Conservation (phyloP, 2,113 vertebrate species). For the Syngnathus typhle region DNA sequence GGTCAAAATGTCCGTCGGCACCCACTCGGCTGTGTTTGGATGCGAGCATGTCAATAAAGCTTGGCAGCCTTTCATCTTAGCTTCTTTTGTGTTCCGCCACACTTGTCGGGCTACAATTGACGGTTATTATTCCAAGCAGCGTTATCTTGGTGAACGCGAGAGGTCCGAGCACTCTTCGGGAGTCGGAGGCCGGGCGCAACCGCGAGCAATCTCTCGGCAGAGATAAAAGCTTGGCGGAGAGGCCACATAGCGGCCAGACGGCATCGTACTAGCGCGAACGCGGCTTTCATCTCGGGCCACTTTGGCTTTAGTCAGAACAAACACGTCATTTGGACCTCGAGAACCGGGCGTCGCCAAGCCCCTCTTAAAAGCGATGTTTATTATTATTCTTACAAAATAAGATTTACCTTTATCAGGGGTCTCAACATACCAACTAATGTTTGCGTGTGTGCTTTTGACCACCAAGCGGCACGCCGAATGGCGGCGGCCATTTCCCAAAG, state of each 20-base stretch:
- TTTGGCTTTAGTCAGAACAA: conserved; percentile 44
- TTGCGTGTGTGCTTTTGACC: neutral
- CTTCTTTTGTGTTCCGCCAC: conserved; percentile 62
- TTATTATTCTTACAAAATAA: neutral
- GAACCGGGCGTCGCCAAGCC: neutral
- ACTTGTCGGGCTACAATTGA: conserved; percentile 57
- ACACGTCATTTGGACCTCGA: conserved; percentile 8
- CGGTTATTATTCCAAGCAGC: conserved; percentile 73
- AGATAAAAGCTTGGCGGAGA: conserved; percentile 72
- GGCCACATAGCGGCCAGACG: conserved; percentile 46
- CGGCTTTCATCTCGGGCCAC: conserved; percentile 66
- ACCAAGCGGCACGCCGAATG: conserved; percentile 2
- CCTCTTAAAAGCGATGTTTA: neutral
- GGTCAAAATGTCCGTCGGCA: conserved; percentile 42
- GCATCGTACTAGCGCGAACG: conserved; percentile 49
- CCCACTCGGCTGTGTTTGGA: conserved; percentile 50
- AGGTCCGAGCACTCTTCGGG: conserved; percentile 54
- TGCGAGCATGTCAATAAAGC: conserved; percentile 45
- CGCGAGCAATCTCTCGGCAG: conserved; percentile 48
- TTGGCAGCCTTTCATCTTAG: conserved; percentile 71
- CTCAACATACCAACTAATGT: neutral
- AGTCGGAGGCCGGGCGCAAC: conserved; percentile 44
- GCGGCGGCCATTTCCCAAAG: conserved; percentile 35
- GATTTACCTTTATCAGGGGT: neutral
- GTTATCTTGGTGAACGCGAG: conserved; percentile 70